These are phyloP conservation scores for Crossocerus cetratus DNA, from an alignment of 2,888 invertebrate genomes.

Conservation along the genomic window DNA sequence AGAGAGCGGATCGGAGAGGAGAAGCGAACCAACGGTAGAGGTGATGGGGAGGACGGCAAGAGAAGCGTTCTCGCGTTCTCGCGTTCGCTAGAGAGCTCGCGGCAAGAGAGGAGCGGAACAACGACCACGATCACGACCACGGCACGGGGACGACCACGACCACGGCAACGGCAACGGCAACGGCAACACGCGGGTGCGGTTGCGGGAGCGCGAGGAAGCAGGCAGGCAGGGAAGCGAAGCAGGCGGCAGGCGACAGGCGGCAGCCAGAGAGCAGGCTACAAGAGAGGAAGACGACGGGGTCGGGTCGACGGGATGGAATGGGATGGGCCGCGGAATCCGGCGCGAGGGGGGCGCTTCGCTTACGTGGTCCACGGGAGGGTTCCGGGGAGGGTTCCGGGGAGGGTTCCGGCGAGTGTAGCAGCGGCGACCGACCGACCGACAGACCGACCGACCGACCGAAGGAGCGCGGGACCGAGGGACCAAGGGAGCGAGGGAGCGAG, in stretches of 20 bases:
- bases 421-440: constrained; percentile 38
- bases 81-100: neutral
- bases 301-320: constrained; percentile 1
- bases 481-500: constrained; percentile 35
- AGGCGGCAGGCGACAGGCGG: constrained; percentile 4
- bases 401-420: neutral
- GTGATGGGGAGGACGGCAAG: neutral
- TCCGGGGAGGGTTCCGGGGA: constrained; percentile 36
- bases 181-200: constrained; percentile 14
- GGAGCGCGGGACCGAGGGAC: constrained; percentile 40
- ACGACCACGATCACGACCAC: no score
- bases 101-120: no score
- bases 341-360: neutral
- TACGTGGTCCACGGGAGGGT: constrained; percentile 7
- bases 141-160: no score
- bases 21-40: constrained; percentile 7
- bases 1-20: constrained; percentile 55
- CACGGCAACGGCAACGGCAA: no score
- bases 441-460: no score
- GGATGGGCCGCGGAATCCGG: neutral
- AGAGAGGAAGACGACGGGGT: constrained; percentile 20
- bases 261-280: constrained; percentile 5
- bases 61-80: constrained; percentile 14
- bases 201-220: constrained; percentile 24
- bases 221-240: neutral